Evolutionary conservation across 1,140 invertebrate species (phyloP).

Genomic region (Hycleus cichorii): DNA sequence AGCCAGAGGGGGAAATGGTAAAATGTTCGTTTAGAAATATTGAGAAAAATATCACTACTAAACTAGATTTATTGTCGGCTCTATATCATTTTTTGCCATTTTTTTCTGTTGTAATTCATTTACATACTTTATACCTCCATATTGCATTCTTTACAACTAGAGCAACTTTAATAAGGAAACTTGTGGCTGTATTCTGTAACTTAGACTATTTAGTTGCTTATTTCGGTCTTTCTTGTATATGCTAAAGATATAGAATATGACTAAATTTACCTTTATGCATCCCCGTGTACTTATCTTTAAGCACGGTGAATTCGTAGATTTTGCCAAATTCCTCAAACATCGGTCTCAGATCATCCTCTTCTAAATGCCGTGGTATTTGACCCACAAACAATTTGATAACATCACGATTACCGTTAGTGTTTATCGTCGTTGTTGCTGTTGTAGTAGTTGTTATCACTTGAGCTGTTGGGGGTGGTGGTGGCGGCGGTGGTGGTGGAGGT

Average conservation of each 20-base stretch:
- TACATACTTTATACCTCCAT: no score
- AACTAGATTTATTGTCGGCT: no score
- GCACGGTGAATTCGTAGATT: slow-evolving; percentile 88
- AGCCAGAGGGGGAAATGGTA: no score
- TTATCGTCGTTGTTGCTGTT: not conserved
- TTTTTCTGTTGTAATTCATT: no score
- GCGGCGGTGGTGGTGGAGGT: not conserved
- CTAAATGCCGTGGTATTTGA: slow-evolving; percentile 86
- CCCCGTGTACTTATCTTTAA: slow-evolving; percentile 88
- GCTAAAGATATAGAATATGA: not conserved
- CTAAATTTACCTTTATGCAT: slow-evolving; percentile 76
- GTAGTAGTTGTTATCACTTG: not conserved
- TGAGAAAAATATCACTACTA: no score
- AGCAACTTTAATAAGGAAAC: no score
- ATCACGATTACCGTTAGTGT: slow-evolving; percentile 36
- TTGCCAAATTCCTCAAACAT: slow-evolving; percentile 91
- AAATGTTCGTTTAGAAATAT: no score
- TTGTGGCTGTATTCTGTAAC: no score
- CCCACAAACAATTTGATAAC: slow-evolving; percentile 85
- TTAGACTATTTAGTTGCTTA: no score
- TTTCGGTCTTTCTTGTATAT: no score
- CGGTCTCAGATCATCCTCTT: slow-evolving; percentile 80
- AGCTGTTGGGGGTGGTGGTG: not conserved
- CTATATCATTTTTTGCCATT: no score
- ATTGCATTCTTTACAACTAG: no score